Percentiles rank a stretch among this genome's conserved stretches.
Evolutionary conservation across 2,888 invertebrate genomes (phyloP).

Genomic region (Crossocerus cetratus): DNA sequence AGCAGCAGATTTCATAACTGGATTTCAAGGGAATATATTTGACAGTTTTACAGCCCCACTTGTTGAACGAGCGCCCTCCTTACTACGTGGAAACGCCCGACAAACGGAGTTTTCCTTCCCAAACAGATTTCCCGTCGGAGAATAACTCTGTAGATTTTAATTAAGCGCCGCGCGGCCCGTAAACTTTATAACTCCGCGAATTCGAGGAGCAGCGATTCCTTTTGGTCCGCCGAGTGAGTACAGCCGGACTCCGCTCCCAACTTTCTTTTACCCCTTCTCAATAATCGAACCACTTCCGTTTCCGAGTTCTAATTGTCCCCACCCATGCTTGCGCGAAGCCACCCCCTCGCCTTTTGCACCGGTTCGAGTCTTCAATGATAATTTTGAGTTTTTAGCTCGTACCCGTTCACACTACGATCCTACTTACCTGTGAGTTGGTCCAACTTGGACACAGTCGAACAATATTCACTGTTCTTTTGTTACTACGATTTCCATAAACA

Average conservation of each 20-base stretch:
- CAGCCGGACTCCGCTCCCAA: conserved; percentile 18
- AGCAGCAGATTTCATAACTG: conserved; percentile 26
- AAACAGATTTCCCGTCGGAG: conserved; percentile 41
- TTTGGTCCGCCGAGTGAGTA: not conserved
- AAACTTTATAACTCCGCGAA: conserved; percentile 48
- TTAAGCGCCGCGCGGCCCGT: conserved; percentile 43
- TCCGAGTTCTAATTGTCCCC: not conserved
- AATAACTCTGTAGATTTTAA: conserved; percentile 49
- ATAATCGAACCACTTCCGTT: conserved; percentile 19
- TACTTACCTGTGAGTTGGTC: too few species aligned
- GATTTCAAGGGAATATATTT: conserved; percentile 39
- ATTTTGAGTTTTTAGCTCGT: too few species aligned
- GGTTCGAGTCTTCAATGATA: too few species aligned
- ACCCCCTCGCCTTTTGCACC: too few species aligned
- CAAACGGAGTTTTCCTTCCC: conserved; percentile 31
- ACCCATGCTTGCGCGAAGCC: too few species aligned
- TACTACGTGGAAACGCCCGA: conserved; percentile 12
- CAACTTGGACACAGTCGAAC: too few species aligned
- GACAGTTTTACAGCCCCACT: conserved; percentile 52
- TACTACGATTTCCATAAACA: too few species aligned
- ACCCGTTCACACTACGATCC: too few species aligned
- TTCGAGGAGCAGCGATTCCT: conserved; percentile 43
- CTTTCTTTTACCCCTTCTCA: conserved; percentile 9
- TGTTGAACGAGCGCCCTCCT: conserved; percentile 49
- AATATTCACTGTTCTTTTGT: too few species aligned